Evolutionary conservation across 2,888 invertebrate species (phyloP), one percentile per base, ranked within the genome.

Genomic region (Pseudococcus longispinus): DNA sequence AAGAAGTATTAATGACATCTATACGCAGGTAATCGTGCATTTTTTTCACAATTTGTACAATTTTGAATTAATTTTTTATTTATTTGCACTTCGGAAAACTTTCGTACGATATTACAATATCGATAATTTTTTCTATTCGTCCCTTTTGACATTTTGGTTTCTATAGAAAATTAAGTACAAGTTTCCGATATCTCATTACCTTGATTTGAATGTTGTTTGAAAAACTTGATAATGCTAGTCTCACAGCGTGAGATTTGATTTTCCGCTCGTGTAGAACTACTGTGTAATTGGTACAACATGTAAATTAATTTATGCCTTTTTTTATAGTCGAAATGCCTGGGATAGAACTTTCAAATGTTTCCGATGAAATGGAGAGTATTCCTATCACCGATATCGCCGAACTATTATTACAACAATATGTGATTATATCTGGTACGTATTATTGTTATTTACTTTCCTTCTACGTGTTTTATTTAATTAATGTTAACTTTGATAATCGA

Each of bases 401-500:
- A 91, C 92, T 97, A 89, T 92, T 98, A 88, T 95, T 97, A 90
- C 95, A 96, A 88, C 96, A 96, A 92, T 97, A 96, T 91, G 96
- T 96, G 88, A 94, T 97, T 90, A 95, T 97, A 89, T 96, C 97
- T 88, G 98, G 93, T 93, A 90, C 90, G 90, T 87, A 82, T 26
- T 86, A 37, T 74, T 77, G 37, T 85, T 32, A 20, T 85, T 23
- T 84, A n/a, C 6, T n/a, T 70, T 23, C 46, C 13, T 26, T 20
- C 11, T 37, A 42, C n/a, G 32, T 20, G 65, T 60, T 32, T 29
- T 20, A 32, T 55, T 46, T 15, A 55, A 29, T 44, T 23, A 83
- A 85, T 46, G 20, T 29, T 51, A 83, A 88, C 44, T 18, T 74
- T 77, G 51, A 51, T 51, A 51, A 51, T 23, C 23, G 2, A 60